These are phyloP conservation scores for Coracias cyanogaster DNA, from an alignment of 2,797 vertebrate species.

Conservation along the genomic window DNA sequence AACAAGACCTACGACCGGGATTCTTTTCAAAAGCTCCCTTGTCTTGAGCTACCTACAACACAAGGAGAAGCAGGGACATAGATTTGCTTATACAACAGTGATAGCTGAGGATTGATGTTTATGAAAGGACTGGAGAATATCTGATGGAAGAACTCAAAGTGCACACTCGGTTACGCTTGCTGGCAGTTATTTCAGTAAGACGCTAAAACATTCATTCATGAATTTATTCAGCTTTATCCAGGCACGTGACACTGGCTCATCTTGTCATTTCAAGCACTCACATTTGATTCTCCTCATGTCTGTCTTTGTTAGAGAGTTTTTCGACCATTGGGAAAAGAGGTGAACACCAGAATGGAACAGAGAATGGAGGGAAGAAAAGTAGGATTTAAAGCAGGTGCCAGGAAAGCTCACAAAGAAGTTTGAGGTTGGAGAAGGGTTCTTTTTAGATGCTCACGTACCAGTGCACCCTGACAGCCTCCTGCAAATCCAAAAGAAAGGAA, in stretches of 20 bases:
- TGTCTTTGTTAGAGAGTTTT: neutral
- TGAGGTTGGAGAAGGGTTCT: neutral
- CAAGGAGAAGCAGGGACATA: neutral
- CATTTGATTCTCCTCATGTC: neutral
- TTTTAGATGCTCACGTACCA: accelerated
- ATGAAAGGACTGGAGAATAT: neutral
- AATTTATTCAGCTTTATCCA: neutral
- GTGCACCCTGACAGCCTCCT: neutral
- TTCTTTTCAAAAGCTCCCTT: neutral
- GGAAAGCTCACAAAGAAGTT: neutral
- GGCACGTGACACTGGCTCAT: accelerated
- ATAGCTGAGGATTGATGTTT: neutral
- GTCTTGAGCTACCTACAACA: neutral
- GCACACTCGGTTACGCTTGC: accelerated
- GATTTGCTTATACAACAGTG: neutral
- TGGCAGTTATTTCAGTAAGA: neutral
- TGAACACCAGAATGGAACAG: neutral
- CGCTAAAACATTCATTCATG: neutral
- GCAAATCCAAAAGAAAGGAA: neutral
- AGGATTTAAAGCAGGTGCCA: neutral
- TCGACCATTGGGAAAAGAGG: neutral
- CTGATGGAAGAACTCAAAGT: neutral
- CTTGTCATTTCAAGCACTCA: neutral
- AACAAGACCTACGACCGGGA: neutral
- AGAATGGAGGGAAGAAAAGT: neutral